Evolutionary conservation across 2,888 invertebrate species (phyloP).

Genomic region (Clusia tigrina): DNA sequence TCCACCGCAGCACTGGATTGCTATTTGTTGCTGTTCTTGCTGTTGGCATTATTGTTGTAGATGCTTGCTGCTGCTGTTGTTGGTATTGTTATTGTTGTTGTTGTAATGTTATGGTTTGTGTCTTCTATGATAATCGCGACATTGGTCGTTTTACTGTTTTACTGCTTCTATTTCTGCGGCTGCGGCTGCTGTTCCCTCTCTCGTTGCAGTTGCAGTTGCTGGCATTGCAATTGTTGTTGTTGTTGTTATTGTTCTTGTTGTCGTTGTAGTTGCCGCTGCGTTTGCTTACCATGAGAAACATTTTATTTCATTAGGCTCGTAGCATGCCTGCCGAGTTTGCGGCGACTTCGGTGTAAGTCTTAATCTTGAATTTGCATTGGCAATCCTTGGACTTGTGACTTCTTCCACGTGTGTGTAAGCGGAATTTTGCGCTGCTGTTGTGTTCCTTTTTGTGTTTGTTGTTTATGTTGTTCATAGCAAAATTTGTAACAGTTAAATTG

Average conservation of each 20-base stretch:
- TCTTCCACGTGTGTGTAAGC: background rate
- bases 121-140: conserved; percentile 5
- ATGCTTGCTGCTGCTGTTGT: no score
- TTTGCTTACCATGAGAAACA: conserved; percentile 5
- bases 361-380: conserved; percentile 6
- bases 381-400: background rate
- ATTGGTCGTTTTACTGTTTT: conserved; percentile 8
- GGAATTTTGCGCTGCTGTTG: conserved; percentile 24
- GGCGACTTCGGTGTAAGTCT: conserved; percentile 19
- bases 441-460: conserved; percentile 18
- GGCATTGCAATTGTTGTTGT: no score
- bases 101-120: conserved; percentile 10
- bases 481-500: conserved; percentile 4
- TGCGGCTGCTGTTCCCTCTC: conserved; percentile 12
- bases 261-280: conserved; percentile 10
- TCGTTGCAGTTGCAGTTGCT: no score
- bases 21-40: conserved; percentile 5
- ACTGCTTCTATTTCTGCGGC: conserved; percentile 20
- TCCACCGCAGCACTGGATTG: background rate
- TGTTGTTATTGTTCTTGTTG: conserved; percentile 22
- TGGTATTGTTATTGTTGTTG: conserved; percentile 17
- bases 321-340: background rate
- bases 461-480: conserved; percentile 14
- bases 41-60: conserved; percentile 30
- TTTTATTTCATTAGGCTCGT: no score